Evolutionary conservation across 2,797 vertebrate genomes (phyloP), one percentile per base, ranked within the genome.

Genomic region (Mycteria americana): DNA sequence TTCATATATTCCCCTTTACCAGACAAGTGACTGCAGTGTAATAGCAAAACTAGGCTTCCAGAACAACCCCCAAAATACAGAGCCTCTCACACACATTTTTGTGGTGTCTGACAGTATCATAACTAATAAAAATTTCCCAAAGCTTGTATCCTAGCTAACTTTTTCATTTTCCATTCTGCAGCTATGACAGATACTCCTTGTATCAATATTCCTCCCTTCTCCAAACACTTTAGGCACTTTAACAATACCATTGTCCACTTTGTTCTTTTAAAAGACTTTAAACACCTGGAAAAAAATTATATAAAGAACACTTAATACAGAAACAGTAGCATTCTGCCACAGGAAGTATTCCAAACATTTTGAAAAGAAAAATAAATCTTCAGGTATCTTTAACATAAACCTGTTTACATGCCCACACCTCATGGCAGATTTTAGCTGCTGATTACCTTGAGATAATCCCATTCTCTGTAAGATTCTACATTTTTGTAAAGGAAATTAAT

Each of bases 311-410:
- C 56, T 95, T 60, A 79, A 70, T 50, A 63, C 19, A 86, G 45
- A 88, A 89, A 81, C 28, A 86, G 54, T 41, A 90, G 39, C 62
- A 67, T 68, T 89, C 70, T 83, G 64, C 33, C 83, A 77, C 56
- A 74, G 41, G 69, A 93, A 96, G 41, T 50, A 94, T 92, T 92
- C 77, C 88, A 92, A 94, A 77, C 24, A 91, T 53, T 65, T 86
- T 63, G 17, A 82, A 86, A 78, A 92, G 41, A 59, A 88, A 93
- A 91, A 62, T 50, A 95, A 84, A 69, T 72, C 74, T 45, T 72
- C 51, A 24, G 28, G 72, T 78, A 84, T 89, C 83, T 92, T 79
- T 67, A 95, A 54, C 39, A 79, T 33, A 76, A 93, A 70, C 57
- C 30, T 82, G 48, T 57, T 87, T 33, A 39, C 2, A 0, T 12